Evolutionary conservation across 1,140 invertebrate genomes (phyloP).

Genomic region (Metopolophium dirhodum): DNA sequence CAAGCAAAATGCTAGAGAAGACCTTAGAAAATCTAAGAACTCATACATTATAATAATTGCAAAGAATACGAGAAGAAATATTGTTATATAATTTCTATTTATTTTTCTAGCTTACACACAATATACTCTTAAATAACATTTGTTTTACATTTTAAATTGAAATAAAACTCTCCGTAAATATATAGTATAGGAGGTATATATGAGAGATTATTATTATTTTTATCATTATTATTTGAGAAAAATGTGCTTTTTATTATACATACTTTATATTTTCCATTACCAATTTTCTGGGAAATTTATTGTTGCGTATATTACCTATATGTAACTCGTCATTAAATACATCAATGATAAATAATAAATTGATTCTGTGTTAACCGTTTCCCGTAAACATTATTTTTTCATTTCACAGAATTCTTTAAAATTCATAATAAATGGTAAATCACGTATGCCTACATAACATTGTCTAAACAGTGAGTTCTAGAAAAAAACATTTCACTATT

Average conservation of each 20-base stretch:
- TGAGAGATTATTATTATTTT: not conserved
- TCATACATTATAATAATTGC: not conserved
- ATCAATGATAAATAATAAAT: not conserved
- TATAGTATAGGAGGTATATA: not conserved
- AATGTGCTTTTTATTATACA: not conserved
- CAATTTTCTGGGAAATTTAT: not conserved
- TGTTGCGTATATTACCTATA: not conserved
- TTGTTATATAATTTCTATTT: conserved; percentile 3
- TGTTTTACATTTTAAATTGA: not conserved
- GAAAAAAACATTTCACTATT: not conserved
- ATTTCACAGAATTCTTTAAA: no score
- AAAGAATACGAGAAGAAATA: not conserved
- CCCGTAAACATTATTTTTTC: no score
- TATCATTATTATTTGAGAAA: not conserved
- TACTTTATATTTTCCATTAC: not conserved
- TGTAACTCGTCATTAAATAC: not conserved
- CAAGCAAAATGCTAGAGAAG: not conserved
- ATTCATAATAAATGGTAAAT: no score
- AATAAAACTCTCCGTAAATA: not conserved
- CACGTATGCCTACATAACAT: not conserved
- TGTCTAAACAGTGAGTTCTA: not conserved
- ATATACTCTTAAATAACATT: not conserved
- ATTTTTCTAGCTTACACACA: not conserved
- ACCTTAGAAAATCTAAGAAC: not conserved
- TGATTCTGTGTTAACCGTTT: not conserved